These are phyloP conservation scores for Caloenas nicobarica DNA, from an alignment of 2,113 vertebrate genomes.

Conservation along the genomic window DNA sequence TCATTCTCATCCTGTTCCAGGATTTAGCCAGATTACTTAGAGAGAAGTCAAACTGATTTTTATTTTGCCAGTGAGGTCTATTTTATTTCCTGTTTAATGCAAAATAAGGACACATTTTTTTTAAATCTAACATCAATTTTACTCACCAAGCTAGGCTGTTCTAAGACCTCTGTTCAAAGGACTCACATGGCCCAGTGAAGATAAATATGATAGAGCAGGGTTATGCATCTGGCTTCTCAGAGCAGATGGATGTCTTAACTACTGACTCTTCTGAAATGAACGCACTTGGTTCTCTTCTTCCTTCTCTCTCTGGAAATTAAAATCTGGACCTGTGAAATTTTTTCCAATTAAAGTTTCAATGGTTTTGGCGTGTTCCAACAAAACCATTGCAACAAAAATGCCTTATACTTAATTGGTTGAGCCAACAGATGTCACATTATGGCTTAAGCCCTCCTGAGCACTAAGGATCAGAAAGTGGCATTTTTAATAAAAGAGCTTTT, in stretches of 20 bases:
- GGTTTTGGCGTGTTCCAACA: slow-evolving; percentile 57
- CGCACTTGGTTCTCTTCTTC: slow-evolving; percentile 12
- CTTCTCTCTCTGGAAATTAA: slow-evolving; percentile 52
- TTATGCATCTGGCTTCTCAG: neutral
- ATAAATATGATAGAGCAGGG: neutral
- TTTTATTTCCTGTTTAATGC: neutral
- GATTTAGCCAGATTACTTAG: neutral
- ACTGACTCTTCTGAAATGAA: slow-evolving; percentile 26
- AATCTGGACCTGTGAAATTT: slow-evolving; percentile 54
- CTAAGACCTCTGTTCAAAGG: neutral
- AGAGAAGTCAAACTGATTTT: neutral
- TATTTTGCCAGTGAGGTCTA: neutral
- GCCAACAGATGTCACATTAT: slow-evolving; percentile 66
- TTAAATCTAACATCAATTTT: neutral
- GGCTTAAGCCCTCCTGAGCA: slow-evolving; percentile 64
- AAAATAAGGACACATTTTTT: neutral
- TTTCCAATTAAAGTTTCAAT: slow-evolving; percentile 66
- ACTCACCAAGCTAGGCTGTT: neutral
- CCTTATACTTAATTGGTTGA: slow-evolving; percentile 56
- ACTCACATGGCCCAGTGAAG: neutral
- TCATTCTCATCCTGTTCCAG: neutral
- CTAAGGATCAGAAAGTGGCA: slow-evolving; percentile 60
- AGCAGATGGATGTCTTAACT: slow-evolving; percentile 61
- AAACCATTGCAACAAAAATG: slow-evolving; percentile 61
- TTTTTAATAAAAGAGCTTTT: slow-evolving; percentile 67